These are phyloP conservation scores for Coregonus sp. DNA, from an alignment of 2,797 vertebrate species.

Conservation along the genomic window DNA sequence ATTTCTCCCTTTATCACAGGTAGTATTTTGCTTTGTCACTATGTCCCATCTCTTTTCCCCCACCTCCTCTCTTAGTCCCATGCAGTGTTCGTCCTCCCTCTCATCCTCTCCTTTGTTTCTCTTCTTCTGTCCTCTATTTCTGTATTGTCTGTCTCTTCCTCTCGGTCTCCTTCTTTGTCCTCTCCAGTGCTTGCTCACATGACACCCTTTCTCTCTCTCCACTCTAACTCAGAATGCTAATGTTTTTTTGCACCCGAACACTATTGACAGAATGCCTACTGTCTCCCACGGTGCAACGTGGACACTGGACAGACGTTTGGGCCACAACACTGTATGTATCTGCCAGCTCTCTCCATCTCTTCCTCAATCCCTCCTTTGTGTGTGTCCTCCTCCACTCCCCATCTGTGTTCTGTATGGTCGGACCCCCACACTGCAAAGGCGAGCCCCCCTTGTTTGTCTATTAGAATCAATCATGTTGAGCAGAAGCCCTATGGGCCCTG, in stretches of 20 bases:
- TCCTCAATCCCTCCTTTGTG: constrained; percentile 69
- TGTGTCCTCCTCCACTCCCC: constrained; percentile 37
- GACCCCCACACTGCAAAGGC: constrained; percentile 32
- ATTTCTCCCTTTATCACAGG: background rate
- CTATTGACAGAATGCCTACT: constrained; percentile 61
- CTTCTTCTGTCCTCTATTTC: background rate
- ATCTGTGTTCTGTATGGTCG: constrained; percentile 41
- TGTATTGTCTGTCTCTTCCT: background rate
- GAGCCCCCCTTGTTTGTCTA: constrained; percentile 25
- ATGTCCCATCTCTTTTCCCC: background rate
- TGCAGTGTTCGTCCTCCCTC: background rate
- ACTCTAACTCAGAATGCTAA: constrained; percentile 31
- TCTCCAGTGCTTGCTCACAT: constrained; percentile 37
- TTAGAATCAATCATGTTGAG: background rate
- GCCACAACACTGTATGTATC: constrained; percentile 61
- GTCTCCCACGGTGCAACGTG: constrained; percentile 50
- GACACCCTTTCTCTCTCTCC: constrained; percentile 20
- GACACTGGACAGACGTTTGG: constrained; percentile 51
- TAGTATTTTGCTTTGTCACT: background rate
- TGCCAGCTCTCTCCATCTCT: constrained; percentile 46
- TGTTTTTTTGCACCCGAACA: constrained; percentile 38
- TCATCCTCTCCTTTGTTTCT: background rate
- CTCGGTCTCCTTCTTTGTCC: constrained; percentile 20
- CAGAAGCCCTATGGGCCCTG: background rate
- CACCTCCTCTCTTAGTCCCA: background rate